phyloP scores from a whole-genome alignment of 2,113 vertebrate species.

The Oplegnathus fasciatus region DNA sequence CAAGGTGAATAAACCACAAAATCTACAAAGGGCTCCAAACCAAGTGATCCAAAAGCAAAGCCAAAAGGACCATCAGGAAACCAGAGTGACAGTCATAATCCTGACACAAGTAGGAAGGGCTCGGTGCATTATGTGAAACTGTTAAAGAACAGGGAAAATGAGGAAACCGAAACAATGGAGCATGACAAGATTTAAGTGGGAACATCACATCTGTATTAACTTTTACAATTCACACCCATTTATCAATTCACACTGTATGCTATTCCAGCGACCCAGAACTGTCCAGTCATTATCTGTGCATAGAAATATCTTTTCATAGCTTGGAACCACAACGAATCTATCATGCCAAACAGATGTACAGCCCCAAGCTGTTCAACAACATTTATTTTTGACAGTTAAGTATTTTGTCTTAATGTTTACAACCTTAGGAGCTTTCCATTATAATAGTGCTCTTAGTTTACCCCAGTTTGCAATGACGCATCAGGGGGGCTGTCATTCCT shows the following conservation, averaged over 20 bases:
- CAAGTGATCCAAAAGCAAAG: not conserved
- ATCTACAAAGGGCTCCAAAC: not conserved
- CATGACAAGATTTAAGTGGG: slow-evolving; percentile 22
- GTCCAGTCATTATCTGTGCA: slow-evolving; percentile 42
- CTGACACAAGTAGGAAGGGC: not conserved
- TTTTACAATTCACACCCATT: slow-evolving; percentile 34
- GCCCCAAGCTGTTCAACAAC: slow-evolving; percentile 14
- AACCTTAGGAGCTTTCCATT: not conserved
- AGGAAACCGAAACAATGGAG: slow-evolving; percentile 18
- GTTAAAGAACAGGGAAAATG: not conserved
- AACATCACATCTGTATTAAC: slow-evolving; percentile 37
- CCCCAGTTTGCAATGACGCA: not conserved
- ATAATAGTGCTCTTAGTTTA: not conserved
- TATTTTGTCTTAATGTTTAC: slow-evolving; percentile 13
- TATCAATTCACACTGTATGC: slow-evolving; percentile 25
- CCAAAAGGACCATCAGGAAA: not conserved
- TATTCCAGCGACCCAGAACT: slow-evolving; percentile 60
- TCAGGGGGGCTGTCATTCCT: slow-evolving; percentile 5
- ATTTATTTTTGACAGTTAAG: not conserved
- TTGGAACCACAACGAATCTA: slow-evolving; percentile 29
- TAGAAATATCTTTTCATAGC: slow-evolving; percentile 41
- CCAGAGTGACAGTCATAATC: not conserved
- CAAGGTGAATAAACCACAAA: not conserved
- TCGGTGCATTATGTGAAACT: slow-evolving; percentile 1
- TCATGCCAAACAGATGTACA: slow-evolving; percentile 32